Percentiles rank a stretch among this genome's conserved stretches.
These are phyloP conservation scores for Chrysina gloriosa DNA, from an alignment of 2,888 invertebrate species.

Conservation along the genomic window DNA sequence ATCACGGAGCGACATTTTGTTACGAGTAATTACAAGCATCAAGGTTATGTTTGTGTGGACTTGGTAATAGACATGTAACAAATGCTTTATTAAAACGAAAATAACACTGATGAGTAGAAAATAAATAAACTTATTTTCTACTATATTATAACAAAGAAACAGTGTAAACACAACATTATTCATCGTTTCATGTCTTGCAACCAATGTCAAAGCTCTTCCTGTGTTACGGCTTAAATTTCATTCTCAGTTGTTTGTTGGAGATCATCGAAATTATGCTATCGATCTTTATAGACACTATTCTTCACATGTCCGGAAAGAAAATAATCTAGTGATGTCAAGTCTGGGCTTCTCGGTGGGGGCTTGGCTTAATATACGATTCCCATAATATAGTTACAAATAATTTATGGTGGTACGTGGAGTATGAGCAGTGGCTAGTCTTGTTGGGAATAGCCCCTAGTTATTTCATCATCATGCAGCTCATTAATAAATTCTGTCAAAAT, in stretches of 20 bases:
- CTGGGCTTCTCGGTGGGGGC: neutral
- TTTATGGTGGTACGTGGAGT: neutral
- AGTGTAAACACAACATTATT: no score
- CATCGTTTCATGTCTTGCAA: no score
- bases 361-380: slow-evolving; percentile 7
- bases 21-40: no score
- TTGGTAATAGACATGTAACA: no score
- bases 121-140: no score
- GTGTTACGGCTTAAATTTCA: slow-evolving; percentile 12
- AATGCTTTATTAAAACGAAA: no score
- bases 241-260: neutral
- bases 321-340: neutral
- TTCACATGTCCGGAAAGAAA: slow-evolving; percentile 13
- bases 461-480: slow-evolving; percentile 6
- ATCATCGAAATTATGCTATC: neutral
- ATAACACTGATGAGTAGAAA: no score
- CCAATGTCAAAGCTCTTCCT: no score
- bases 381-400: slow-evolving; percentile 11
- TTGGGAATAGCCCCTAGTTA: neutral
- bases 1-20: no score
- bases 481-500: slow-evolving; percentile 3
- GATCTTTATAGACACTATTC: neutral
- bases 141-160: no score
- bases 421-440: neutral
- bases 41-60: no score